Evolutionary conservation across 1,140 invertebrate genomes (phyloP), one percentile per base, ranked within the genome.

Genomic region (Homarus americanus): DNA sequence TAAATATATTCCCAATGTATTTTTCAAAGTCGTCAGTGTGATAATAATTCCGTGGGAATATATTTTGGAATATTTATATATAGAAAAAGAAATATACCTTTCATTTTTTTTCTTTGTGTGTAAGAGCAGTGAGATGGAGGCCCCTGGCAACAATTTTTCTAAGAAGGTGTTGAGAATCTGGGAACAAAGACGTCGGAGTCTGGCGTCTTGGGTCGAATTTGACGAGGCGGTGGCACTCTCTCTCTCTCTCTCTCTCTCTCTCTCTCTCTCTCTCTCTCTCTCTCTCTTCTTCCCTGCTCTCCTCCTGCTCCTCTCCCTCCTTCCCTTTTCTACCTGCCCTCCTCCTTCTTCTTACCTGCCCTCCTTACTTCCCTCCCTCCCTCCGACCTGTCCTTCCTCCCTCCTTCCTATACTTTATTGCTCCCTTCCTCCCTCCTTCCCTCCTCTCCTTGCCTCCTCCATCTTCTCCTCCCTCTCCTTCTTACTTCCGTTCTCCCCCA

Each of bases 61-160:
- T n/a, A n/a, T n/a, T n/a, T n/a, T n/a, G n/a, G n/a, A n/a, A n/a
- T n/a, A n/a, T n/a, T n/a, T n/a, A n/a, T n/a, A n/a, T n/a, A n/a
- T n/a, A n/a, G n/a, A n/a, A n/a, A n/a, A n/a, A n/a, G n/a, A n/a
- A n/a, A n/a, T n/a, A n/a, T n/a, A n/a, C n/a, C n/a, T n/a, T n/a
- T n/a, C n/a, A n/a, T n/a, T n/a, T n/a, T n/a, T n/a, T n/a, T n/a
- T n/a, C n/a, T n/a, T n/a, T n/a, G n/a, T n/a, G n/a, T n/a, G n/a
- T n/a, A n/a, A n/a, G n/a, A n/a, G n/a, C n/a, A n/a, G n/a, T n/a
- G n/a, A n/a, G n/a, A n/a, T 84, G 66, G 69, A 49, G 17, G 69
- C 69, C 66, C n/a, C 82, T 49, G 83, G 83, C 83, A 85, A 84
- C 28, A 49, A 28, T 85, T 85, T 84, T 85, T 85, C 83, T 85